Conservation (phyloP, 2,888 invertebrate genomes). For the Lasiommata megera region DNA sequence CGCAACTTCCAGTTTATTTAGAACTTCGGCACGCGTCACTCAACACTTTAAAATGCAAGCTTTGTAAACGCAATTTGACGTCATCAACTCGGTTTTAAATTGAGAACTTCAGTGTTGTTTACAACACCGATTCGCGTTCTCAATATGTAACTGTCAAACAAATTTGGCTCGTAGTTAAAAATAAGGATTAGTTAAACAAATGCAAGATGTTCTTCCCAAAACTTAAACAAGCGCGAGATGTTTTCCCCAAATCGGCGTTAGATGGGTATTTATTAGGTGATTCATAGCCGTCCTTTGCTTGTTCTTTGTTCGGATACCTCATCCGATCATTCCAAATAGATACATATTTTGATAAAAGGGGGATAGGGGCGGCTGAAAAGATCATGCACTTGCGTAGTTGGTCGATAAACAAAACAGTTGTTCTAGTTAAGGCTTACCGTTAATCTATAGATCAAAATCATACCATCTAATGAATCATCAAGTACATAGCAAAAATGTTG, state of each 20-base stretch:
- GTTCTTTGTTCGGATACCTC: not conserved
- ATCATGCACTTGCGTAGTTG: too few relatives aligned
- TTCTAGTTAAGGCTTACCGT: too few relatives aligned
- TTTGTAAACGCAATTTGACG: slow-evolving; percentile 11
- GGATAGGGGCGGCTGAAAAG: too few relatives aligned
- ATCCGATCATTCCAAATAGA: not conserved
- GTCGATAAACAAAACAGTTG: too few relatives aligned
- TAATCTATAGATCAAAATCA: too few relatives aligned
- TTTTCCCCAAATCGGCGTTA: not conserved
- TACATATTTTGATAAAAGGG: too few relatives aligned
- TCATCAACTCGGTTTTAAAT: slow-evolving; percentile 6
- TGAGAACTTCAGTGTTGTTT: slow-evolving; percentile 5
- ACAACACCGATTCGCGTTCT: not conserved
- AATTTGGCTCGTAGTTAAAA: slow-evolving; percentile 1
- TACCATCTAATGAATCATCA: too few relatives aligned
- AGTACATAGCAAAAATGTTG: too few relatives aligned
- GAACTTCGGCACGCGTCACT: slow-evolving; percentile 40
- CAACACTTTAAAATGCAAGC: slow-evolving; percentile 10
- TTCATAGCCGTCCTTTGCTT: not conserved
- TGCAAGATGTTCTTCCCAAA: not conserved
- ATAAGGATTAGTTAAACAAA: not conserved
- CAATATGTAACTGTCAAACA: slow-evolving; percentile 11
- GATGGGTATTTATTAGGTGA: not conserved
- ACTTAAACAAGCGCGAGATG: not conserved
- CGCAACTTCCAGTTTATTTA: slow-evolving; percentile 42